phyloP scores from a whole-genome alignment of 1,140 invertebrate species.

The Mercenaria mercenaria region DNA sequence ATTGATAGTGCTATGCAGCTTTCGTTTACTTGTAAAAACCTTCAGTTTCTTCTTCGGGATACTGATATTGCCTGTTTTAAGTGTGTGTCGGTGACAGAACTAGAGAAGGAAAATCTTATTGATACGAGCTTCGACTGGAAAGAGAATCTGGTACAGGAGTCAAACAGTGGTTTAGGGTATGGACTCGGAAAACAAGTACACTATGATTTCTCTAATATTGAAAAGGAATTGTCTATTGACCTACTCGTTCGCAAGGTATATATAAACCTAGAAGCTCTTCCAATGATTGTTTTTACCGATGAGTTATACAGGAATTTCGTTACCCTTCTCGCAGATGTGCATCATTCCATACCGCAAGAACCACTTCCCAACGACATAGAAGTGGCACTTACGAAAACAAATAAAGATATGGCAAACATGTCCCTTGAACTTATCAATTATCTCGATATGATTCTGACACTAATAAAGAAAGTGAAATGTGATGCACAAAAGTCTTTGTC shows the following conservation, averaged over 20 bases:
- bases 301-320: slow-evolving; percentile 45
- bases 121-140: background rate
- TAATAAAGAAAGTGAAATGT: slow-evolving; percentile 34
- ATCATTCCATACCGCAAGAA: background rate
- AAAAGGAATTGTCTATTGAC: slow-evolving; percentile 29
- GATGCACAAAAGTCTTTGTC: background rate
- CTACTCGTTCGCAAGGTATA: background rate
- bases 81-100: slow-evolving; percentile 20
- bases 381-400: background rate
- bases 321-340: background rate
- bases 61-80: background rate
- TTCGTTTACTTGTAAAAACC: slow-evolving; percentile 23
- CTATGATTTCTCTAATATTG: slow-evolving; percentile 59
- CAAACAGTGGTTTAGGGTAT: slow-evolving; percentile 37
- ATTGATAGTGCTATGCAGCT: slow-evolving; percentile 1
- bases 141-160: background rate
- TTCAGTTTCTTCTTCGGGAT: slow-evolving; percentile 17
- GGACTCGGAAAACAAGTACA: slow-evolving; percentile 3
- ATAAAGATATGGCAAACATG: background rate
- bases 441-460: slow-evolving; percentile 44
- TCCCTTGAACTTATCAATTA: slow-evolving; percentile 22
- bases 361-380: slow-evolving; percentile 18
- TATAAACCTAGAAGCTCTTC: background rate
- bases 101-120: slow-evolving; percentile 30
- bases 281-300: slow-evolving; percentile 54